These are phyloP conservation scores for Eristalis pertinax DNA, from an alignment of 2,888 invertebrate genomes.

Conservation along the genomic window DNA sequence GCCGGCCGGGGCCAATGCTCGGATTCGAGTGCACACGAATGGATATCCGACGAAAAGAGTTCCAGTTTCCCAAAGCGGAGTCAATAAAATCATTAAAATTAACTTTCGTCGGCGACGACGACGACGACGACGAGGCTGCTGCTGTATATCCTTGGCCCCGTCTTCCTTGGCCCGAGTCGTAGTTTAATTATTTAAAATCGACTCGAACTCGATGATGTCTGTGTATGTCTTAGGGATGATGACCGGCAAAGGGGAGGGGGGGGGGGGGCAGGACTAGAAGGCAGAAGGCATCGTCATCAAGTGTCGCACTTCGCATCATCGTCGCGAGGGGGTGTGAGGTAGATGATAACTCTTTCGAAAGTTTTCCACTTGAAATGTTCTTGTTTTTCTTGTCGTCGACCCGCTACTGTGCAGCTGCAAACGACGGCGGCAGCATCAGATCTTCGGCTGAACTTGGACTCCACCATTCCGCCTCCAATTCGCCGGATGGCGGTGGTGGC, in stretches of 20 bases:
- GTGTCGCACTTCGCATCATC: slow-evolving; percentile 3
- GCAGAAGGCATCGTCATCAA: not conserved
- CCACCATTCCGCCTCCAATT: not conserved
- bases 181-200: slow-evolving; percentile 69
- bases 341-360: slow-evolving; percentile 45
- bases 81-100: slow-evolving; percentile 73
- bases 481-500: not conserved
- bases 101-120: slow-evolving; percentile 50
- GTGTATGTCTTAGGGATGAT: slow-evolving; percentile 12
- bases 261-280: too few species aligned
- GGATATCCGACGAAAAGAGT: slow-evolving; percentile 42
- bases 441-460: slow-evolving; percentile 43
- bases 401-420: not conserved
- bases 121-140: slow-evolving; percentile 2
- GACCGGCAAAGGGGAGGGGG: not conserved
- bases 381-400: slow-evolving; percentile 39
- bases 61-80: slow-evolving; percentile 45
- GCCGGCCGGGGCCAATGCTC: slow-evolving; percentile 38
- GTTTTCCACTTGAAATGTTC: slow-evolving; percentile 70
- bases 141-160: slow-evolving; percentile 24
- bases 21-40: slow-evolving; percentile 26
- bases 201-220: slow-evolving; percentile 61
- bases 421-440: slow-evolving; percentile 13
- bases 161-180: slow-evolving; percentile 19
- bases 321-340: not conserved